These are phyloP conservation scores for Mesorhabditis sp. DNA, from an alignment of 2,888 invertebrate species.

Conservation along the genomic window DNA sequence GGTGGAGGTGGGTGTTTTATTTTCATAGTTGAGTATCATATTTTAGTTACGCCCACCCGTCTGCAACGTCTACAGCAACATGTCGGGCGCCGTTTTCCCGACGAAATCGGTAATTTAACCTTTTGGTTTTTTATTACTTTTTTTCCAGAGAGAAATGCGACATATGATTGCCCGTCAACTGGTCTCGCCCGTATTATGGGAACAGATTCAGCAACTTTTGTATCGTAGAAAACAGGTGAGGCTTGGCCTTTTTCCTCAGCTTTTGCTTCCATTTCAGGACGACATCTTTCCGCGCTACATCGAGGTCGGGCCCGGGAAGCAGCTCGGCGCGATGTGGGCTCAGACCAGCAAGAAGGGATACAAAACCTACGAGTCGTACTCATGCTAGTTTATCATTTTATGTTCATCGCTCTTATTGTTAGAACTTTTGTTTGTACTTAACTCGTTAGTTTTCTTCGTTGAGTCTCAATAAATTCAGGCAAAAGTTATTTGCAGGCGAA, in stretches of 20 bases:
- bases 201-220: conserved; percentile 53
- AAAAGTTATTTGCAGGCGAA: too few species aligned
- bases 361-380: conserved; percentile 33
- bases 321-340: conserved; percentile 49
- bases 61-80: conserved; percentile 55
- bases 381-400: conserved; percentile 18
- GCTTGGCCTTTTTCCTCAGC: not conserved
- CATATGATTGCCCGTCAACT: conserved; percentile 43
- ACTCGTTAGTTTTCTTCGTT: too few species aligned
- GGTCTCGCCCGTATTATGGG: conserved; percentile 53
- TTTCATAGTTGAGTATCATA: not conserved
- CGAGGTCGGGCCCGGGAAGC: conserved; percentile 54
- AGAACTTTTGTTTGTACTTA: too few species aligned
- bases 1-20: conserved; percentile 1
- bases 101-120: conserved; percentile 26
- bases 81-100: conserved; percentile 42
- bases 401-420: too few species aligned
- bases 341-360: conserved; percentile 53
- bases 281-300: conserved; percentile 49
- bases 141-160: conserved; percentile 35
- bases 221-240: conserved; percentile 45
- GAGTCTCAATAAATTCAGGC: too few species aligned
- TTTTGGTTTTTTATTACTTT: conserved; percentile 1
- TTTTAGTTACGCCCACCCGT: conserved; percentile 22
- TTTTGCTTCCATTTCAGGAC: conserved; percentile 21